Base-by-base conservation (phyloP, 2,113 vertebrate genomes). In the Triplophysa dalaica region DNA sequence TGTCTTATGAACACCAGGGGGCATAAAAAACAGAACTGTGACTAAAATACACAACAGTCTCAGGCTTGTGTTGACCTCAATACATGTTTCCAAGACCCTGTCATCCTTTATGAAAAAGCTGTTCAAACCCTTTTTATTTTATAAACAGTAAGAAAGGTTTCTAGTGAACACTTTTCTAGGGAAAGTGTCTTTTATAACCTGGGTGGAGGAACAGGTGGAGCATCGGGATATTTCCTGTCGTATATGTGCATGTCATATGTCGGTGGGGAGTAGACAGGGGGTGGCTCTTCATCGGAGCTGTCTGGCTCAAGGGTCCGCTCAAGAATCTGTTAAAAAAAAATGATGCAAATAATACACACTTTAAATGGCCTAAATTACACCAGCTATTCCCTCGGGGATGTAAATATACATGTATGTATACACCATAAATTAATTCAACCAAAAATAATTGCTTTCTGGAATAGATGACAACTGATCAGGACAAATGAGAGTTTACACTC, bases 241-340 rank as follows among this genome's bases (percentile, higher is more conserved):
- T 93, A 93, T 16, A 89, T 77, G 81, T 96, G 96, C 94, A 95
- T 94, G 79, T 96, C 95, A 19, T 96, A 97, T 56, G 95, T 88
- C 0, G 97, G 97, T 0, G 97, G 97, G 17, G 96, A 98, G 48
- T 98, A 98, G 56, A 98, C 95, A 0, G 97, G 97, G 13, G 96
- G 97, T 0, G 97, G 95, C 84, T 99, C 97, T 87, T 99, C 97
- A 0, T 99, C 97, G 0, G 97, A 99, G 80, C 97, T 99, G 83
- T 98, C 96, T 0, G 97, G 97, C 88, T 99, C 97, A 84, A 98
- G 88, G 7, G 96, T 98, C 81, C 96, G 90, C 90, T 98, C 97
- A 89, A 99, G 77, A 85, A 99, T 95, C 97, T 99, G 79, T 41
- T 64, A 63, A 14, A 82, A 6, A 12, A 45, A 11, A 45, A 43